Conservation (phyloP, 2,113 vertebrate species). For the Myrmophylax atrothorax region DNA sequence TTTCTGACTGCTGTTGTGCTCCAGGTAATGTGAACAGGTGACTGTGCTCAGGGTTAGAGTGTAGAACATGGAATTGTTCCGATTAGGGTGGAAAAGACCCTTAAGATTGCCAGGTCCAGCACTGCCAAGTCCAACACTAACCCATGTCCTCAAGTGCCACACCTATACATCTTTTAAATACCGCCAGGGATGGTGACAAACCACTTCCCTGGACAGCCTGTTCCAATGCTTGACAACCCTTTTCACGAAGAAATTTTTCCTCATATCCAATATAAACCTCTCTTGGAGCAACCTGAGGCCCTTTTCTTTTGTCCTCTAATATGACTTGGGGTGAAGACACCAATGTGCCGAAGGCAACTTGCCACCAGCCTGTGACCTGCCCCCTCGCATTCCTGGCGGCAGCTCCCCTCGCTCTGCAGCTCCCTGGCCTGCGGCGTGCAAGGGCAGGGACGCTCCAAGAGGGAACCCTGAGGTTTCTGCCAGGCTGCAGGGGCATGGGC, state of each 20-base stretch:
- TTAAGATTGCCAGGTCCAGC: neutral
- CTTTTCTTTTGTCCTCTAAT: neutral
- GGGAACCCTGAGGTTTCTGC: neutral
- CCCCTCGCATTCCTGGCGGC: accelerated
- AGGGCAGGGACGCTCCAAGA: neutral
- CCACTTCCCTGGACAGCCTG: neutral
- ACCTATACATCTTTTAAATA: neutral
- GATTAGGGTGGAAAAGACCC: no score
- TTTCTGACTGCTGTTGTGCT: neutral
- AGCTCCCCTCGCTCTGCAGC: neutral
- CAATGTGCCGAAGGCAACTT: neutral
- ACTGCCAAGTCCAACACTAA: neutral
- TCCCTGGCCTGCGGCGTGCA: no score
- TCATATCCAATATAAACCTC: neutral
- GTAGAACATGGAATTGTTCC: neutral
- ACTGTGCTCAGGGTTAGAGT: neutral
- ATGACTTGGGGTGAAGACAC: neutral
- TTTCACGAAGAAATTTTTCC: neutral
- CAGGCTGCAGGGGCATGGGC: neutral
- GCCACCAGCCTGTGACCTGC: neutral
- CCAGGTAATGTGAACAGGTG: neutral
- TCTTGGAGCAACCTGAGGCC: neutral
- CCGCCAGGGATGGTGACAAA: neutral
- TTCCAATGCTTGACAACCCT: neutral
- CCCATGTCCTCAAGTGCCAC: neutral